Evolutionary conservation across 2,113 vertebrate genomes (phyloP), one percentile per base, ranked within the genome.

Genomic region (Hyaena hyaena): DNA sequence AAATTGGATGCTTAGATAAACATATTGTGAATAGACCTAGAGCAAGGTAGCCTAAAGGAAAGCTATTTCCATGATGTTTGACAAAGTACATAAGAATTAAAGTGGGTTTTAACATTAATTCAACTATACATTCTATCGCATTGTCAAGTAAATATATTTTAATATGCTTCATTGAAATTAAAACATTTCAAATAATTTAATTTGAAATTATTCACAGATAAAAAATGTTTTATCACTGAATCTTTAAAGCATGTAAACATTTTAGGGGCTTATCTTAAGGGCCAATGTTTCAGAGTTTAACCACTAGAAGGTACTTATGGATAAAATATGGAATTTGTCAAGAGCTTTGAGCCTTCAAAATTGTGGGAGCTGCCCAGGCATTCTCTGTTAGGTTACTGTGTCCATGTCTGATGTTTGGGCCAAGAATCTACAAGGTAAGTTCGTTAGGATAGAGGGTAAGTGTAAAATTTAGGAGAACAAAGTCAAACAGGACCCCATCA

Each of bases 141-240:
- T 48, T 35, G 19, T 28, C 48, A 74, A n/a, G 8, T 65, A 53
- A 91, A 87, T 81, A 8, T 15, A 53, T 61, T 73, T 5, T 4
- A 63, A 24, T 33, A 74, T 63, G 43, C 55, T 65, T 50, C 86
- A 48, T n/a, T 92, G 11, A 8, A 48, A 85, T 89, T 74, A 84
- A 74, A 39, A 58, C 1, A 74, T 4, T 76, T 66, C 15, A 81
- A 85, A 77, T 48, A 53, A 81, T 86, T 88, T 58, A 28, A 79
- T 77, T 58, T 88, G 10, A 19, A 97, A 66, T 94, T 94, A 79
- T 55, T 87, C n/a, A 69, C 11, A 96, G 21, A 86, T 63, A 80
- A 48, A 28, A 77, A 84, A 73, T 53, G 1, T n/a, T 55, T 93
- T 68, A 68, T 53, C n/a, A 45, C 8, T 48, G 4, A 90, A 53